These are phyloP conservation scores for Malurus cyaneus DNA, from an alignment of 2,113 vertebrate species.

Conservation along the genomic window DNA sequence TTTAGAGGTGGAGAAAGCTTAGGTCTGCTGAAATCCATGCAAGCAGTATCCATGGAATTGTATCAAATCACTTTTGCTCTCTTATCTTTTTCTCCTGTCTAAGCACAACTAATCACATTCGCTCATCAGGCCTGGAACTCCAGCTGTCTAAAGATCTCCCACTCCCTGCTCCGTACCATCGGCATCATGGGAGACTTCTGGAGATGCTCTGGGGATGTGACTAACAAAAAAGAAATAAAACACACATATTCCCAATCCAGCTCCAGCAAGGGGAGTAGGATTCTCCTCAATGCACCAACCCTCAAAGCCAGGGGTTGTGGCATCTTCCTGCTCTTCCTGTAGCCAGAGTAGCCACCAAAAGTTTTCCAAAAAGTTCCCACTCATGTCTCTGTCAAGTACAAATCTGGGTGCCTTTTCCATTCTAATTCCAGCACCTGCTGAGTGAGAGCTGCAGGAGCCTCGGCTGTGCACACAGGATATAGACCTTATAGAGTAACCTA, in stretches of 20 bases:
- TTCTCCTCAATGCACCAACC: not conserved
- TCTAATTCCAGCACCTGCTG: not conserved
- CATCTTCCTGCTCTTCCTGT: not conserved
- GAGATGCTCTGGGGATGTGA: not conserved
- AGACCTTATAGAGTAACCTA: rapidly evolving
- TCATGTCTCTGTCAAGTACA: not conserved
- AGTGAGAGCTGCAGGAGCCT: not conserved
- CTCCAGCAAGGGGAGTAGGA: not conserved
- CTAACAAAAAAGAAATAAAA: not conserved
- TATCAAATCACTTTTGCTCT: not conserved
- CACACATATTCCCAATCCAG: not conserved
- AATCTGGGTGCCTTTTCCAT: not conserved
- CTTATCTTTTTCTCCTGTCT: not conserved
- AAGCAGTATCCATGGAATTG: not conserved
- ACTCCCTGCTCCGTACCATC: not conserved
- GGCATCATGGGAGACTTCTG: not conserved
- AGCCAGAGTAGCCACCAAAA: not conserved
- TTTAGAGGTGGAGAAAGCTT: not conserved
- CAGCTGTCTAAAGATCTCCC: not conserved
- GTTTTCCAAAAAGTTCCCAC: not conserved
- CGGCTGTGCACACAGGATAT: not conserved
- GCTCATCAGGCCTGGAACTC: not conserved
- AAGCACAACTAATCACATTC: not conserved
- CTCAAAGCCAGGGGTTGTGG: not conserved
- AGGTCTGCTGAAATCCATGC: not conserved